Evolutionary conservation across 2,888 invertebrate genomes (phyloP), one percentile per base, ranked within the genome.

Genomic region (Andrena haemorrhoa): DNA sequence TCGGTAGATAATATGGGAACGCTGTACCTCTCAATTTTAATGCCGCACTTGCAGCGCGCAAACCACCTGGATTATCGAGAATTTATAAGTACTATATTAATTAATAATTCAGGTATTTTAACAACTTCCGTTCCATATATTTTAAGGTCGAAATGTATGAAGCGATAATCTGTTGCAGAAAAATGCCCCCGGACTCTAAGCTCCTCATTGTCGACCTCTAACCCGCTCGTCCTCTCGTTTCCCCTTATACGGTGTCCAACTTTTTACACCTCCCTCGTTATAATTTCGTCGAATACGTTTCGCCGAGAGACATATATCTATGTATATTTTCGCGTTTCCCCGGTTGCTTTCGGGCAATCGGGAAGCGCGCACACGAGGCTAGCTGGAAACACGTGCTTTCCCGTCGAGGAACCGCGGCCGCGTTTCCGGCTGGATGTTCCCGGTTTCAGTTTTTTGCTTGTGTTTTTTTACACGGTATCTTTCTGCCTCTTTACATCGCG

Each of bases 361-460:
- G 61, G 20, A 20, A 23, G 3, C 3, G 29, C 26, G 29, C 16
- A 26, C 58, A 23, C 51, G 51, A 16, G 10, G 26, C 35, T 12
- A 41, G 61, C 71, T 66, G 41, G 41, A 29, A 73, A 61, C 49
- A 29, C 53, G 41, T 10, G 66, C 66, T 77, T 73, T 79, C 72
- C 53, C 47, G 47, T 41, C 51, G 51, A 10, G 33, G 16, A 61
- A 68, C 6, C 61, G 72, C 31, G 26, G 31, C 31, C 49, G 47
- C 29, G 49, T 72, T 64, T 58, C 33, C 47, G 5, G 56, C 23
- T 26, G 23, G n/a, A 23, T 2, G 41, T 81, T 60, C 47, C 35
- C 23, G 26, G 49, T 20, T n/a, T 12, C 10, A 6, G 31, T 60
- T 23, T 10, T 33, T n/a, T 41, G 49, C n/a, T 7, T n/a, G 7